phyloP scores from a whole-genome alignment of 35 echinoderm and acorn worm genomes.

The Patiria miniata region DNA sequence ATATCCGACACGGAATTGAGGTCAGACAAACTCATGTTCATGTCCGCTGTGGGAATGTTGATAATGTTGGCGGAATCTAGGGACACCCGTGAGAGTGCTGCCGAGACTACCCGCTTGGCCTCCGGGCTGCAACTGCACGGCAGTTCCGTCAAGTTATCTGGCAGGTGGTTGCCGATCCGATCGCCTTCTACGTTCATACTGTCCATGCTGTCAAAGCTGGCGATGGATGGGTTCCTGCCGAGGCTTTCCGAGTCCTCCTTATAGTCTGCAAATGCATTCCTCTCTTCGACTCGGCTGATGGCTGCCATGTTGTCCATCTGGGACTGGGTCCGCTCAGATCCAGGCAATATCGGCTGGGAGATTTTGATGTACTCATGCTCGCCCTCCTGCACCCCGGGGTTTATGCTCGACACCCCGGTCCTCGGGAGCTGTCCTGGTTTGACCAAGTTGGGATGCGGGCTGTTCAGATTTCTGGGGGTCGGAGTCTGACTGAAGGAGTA shows the following conservation, averaged over 20 bases:
- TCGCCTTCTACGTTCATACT: slow-evolving; percentile 70
- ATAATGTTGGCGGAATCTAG: slow-evolving; percentile 44
- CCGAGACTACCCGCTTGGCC: slow-evolving; percentile 78
- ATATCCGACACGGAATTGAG: slow-evolving; percentile 60
- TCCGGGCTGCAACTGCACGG: slow-evolving; percentile 75
- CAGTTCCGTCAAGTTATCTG: slow-evolving; percentile 33
- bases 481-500: slow-evolving; percentile 55
- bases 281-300: slow-evolving; percentile 17
- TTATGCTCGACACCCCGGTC: slow-evolving; percentile 75
- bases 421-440: slow-evolving; percentile 80
- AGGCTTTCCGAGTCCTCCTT: background rate
- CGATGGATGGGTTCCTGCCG: slow-evolving; percentile 15
- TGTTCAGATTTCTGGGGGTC: slow-evolving; percentile 48
- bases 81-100: slow-evolving; percentile 61
- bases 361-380: slow-evolving; percentile 82
- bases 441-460: slow-evolving; percentile 51
- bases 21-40: slow-evolving; percentile 61
- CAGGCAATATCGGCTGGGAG: slow-evolving; percentile 71
- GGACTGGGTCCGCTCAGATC: background rate
- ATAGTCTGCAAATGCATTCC: background rate
- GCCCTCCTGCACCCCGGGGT: slow-evolving; percentile 37
- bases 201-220: slow-evolving; percentile 44
- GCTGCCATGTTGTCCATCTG: slow-evolving; percentile 4
- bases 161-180: slow-evolving; percentile 17
- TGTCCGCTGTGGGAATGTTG: slow-evolving; percentile 74